Evolutionary conservation across 2,797 vertebrate species (phyloP), one percentile per base, ranked within the genome.

Genomic region (Sebastes taczanowskii): DNA sequence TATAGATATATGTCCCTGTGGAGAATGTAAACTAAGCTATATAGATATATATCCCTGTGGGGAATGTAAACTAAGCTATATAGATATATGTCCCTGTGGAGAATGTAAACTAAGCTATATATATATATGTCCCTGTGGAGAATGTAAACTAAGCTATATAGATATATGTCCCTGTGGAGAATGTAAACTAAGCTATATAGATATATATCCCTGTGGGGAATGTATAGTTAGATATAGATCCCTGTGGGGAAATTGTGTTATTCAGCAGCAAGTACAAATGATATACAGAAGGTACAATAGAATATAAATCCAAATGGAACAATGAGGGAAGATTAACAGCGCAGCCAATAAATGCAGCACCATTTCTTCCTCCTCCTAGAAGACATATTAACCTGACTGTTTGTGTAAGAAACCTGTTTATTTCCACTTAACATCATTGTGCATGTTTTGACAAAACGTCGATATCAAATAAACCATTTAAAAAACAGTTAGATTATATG

Each of bases 291-390:
- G 58, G 63, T 25, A 65, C 35, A 61, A 71, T 61, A 27, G 25
- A 18, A 32, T 38, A 77, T 77, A 55, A 83, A 76, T 75, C 62
- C 72, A 32, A 77, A 32, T 30, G 22, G 35, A 77, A 78, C 53
- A 81, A 69, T 65, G 80, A 74, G 49, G 38, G 62, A 29, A 71
- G 60, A 75, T 83, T 59, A 87, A 77, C 32, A 61, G 53, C 3
- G 1, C 60, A 60, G 73, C 27, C 18, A 29, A 60, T 60, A 30
- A 60, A 30, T 60, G 27, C 30, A n/a, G 34, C 29, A 46, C 42
- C 6, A 46, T 46, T 56, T 70, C 74, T 56, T 38, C 18, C 22
- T 71, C 46, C 69, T 62, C 38, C 7, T 4, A 2, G n/a, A 61
- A 61, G 71, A 61, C n/a, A 18, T 55, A 30, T 74, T 68, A 52